phyloP scores from a whole-genome alignment of 1,140 invertebrate species.

The Trichomalopsis sarcophagae region DNA sequence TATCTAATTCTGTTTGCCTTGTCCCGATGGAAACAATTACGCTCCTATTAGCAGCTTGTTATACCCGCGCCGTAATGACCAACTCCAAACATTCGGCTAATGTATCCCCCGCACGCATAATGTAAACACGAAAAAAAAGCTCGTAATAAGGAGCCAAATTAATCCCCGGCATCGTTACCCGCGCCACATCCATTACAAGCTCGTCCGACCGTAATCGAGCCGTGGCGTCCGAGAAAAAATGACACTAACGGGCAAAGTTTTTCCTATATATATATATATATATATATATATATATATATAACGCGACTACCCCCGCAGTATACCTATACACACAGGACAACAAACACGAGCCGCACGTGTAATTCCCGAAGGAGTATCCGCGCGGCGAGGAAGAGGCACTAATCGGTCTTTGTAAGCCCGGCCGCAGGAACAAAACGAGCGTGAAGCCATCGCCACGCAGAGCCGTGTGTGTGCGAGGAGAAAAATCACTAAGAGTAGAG shows the following conservation, averaged over 20 bases:
- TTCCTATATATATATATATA: neutral
- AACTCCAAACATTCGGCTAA: neutral
- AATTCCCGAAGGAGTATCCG: neutral
- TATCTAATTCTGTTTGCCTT: neutral
- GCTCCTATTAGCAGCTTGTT: too few relatives aligned
- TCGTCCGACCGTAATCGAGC: neutral
- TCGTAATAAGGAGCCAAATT: neutral
- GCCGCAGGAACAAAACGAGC: slow-evolving; percentile 22
- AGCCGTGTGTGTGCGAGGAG: too few relatives aligned
- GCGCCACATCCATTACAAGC: neutral
- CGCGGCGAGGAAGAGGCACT: neutral
- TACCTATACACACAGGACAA: neutral
- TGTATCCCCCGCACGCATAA: too few relatives aligned
- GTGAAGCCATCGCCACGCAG: neutral
- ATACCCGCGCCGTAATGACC: neutral
- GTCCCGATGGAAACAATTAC: neutral
- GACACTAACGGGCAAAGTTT: neutral
- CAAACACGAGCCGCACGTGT: neutral
- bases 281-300: too few relatives aligned
- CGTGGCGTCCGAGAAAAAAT: neutral
- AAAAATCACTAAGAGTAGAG: slow-evolving; percentile 29
- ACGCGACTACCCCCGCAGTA: neutral
- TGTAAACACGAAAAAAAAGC: neutral
- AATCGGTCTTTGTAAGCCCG: slow-evolving; percentile 5
- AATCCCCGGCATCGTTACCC: neutral